Conservation (phyloP, 53 echinoderm and acorn worm species). For the Pentamera pediparva region DNA sequence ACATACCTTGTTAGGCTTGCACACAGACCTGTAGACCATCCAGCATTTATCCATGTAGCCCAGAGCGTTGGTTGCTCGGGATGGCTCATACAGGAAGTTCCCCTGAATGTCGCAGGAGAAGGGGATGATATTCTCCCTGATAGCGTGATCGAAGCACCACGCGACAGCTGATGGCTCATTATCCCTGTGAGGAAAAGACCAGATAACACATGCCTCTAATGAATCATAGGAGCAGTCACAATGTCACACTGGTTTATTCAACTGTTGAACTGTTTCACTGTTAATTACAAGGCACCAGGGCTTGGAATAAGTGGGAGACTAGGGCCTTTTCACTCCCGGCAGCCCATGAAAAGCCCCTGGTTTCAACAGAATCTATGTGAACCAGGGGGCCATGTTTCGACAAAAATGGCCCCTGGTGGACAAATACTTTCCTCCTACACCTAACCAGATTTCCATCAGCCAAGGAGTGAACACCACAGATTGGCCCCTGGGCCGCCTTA, state of each 20-base stretch:
- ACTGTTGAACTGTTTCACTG: background rate
- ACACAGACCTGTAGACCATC: conserved; percentile 71
- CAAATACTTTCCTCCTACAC: no score
- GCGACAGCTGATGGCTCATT: conserved; percentile 41
- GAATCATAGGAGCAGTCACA: background rate
- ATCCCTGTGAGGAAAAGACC: background rate
- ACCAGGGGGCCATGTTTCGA: no score
- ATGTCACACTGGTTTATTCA: background rate
- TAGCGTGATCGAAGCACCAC: conserved; percentile 81
- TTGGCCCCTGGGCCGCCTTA: no score
- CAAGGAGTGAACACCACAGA: no score
- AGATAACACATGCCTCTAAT: background rate
- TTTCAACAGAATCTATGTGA: no score
- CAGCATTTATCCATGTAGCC: conserved; percentile 94
- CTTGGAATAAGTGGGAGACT: no score
- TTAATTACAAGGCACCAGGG: no score
- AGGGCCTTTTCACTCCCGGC: no score
- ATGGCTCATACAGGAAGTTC: conserved; percentile 72
- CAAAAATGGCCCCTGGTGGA: no score
- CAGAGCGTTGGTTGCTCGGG: conserved; percentile 76
- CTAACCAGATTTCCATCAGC: no score
- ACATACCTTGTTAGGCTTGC: conserved; percentile 70
- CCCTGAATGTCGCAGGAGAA: conserved; percentile 80
- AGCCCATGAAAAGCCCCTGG: no score
- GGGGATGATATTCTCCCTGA: conserved; percentile 71